phyloP scores from a whole-genome alignment of 2,113 vertebrate species.

The Mola mola region DNA sequence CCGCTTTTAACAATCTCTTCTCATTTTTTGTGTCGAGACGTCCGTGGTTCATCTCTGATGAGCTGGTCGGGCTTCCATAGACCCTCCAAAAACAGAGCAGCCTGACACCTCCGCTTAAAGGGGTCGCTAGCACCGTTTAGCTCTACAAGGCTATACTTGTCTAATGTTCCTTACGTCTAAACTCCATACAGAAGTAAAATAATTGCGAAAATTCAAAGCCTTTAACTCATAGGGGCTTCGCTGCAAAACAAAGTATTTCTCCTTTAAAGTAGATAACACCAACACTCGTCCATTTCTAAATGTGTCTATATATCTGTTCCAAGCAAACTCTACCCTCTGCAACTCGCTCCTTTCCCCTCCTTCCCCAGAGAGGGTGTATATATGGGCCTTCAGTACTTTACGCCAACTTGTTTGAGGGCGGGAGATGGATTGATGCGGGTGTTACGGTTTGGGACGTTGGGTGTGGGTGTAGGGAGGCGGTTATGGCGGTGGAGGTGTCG shows the following conservation, averaged over 20 bases:
- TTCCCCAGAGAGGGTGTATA: conserved; percentile 44
- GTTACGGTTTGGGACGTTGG: conserved; percentile 8
- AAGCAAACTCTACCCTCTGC: conserved; percentile 33
- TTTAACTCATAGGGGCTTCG: too few species aligned
- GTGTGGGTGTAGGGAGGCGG: conserved; percentile 6
- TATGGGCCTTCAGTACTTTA: conserved; percentile 58
- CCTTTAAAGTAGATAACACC: too few species aligned
- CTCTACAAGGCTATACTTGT: too few species aligned
- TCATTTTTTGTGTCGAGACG: not conserved
- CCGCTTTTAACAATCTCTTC: not conserved
- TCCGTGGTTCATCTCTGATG: too few species aligned
- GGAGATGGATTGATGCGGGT: conserved; percentile 76
- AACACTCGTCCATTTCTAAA: not conserved
- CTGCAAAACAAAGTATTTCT: too few species aligned
- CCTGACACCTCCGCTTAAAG: too few species aligned
- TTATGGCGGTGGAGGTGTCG: conserved; percentile 29
- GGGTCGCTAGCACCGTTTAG: too few species aligned
- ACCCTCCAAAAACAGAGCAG: too few species aligned
- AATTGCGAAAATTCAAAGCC: too few species aligned
- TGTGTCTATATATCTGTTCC: conserved; percentile 13
- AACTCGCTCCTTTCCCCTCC: conserved; percentile 2
- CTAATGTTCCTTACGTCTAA: too few species aligned
- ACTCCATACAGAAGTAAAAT: too few species aligned
- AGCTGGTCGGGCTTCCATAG: too few species aligned
- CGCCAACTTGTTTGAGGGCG: conserved; percentile 69